phyloP scores from a whole-genome alignment of 35 echinoderm and acorn worm genomes.

The Lytechinus pictus region DNA sequence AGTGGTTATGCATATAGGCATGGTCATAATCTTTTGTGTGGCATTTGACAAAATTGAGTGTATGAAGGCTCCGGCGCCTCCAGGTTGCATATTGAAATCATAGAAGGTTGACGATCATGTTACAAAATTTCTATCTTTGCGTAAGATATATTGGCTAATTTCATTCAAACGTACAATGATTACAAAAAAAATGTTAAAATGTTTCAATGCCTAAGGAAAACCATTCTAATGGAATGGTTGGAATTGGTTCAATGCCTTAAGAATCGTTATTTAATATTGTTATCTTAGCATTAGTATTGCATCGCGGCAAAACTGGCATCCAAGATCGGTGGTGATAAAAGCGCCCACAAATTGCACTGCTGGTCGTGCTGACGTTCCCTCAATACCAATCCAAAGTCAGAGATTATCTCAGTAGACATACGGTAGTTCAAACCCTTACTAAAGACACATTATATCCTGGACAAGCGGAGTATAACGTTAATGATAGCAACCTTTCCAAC shows the following conservation, averaged over 20 bases:
- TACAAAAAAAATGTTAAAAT: too few species aligned
- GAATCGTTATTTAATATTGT: too few species aligned
- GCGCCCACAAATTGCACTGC: not conserved
- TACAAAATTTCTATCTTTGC: too few species aligned
- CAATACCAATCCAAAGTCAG: not conserved
- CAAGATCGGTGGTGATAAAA: not conserved
- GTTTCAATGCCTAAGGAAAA: not conserved
- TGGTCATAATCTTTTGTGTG: not conserved
- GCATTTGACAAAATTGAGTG: too few species aligned
- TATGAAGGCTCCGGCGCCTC: not conserved
- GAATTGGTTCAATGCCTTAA: too few species aligned
- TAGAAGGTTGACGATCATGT: not conserved
- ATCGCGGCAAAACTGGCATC: not conserved
- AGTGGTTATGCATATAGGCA: not conserved
- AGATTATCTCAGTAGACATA: not conserved
- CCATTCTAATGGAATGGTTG: not conserved
- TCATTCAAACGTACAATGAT: too few species aligned
- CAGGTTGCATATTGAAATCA: not conserved
- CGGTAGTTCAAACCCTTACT: not conserved
- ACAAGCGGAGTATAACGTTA: not conserved
- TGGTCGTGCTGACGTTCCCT: not conserved
- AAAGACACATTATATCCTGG: not conserved
- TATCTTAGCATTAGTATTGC: too few species aligned
- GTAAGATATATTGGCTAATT: too few species aligned
- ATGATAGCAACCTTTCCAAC: not conserved